Evolutionary conservation across 2,113 vertebrate genomes (phyloP), one percentile per base, ranked within the genome.

Genomic region (Paraplagusia blochii): DNA sequence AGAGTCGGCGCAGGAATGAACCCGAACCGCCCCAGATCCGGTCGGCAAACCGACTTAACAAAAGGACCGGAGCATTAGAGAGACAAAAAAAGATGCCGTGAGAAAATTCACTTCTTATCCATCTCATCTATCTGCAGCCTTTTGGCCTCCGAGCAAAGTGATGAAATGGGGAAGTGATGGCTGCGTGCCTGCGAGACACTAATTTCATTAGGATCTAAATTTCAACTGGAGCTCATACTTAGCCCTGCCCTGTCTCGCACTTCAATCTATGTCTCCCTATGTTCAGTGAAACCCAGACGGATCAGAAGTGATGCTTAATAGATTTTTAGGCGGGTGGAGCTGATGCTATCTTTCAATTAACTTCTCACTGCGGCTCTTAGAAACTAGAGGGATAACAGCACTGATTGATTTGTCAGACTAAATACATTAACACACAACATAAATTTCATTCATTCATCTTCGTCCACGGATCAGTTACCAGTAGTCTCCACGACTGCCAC

Each of bases 101-200:
- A 55, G 60, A 47, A 11, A 45, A 44, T 22, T 58, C 46, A 68
- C 63, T 67, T 73, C 62, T 38, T 9, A 38, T 29, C 22, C 6
- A 29, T 29, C 22, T 29, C 54, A 43, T 53, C 43, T 71, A 64
- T 74, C 57, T 69, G 62, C 47, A 59, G 66, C 74, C 67, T 75
- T 50, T n/a, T 43, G 62, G 36, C 60, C 43, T 53, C 60, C 49
- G 63, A 71, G 71, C 72, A 51, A 57, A 62, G 72, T 74, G 75
- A 82, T 84, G 74, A 79, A 80, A 79, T 65, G 47, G 53, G 66
- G 62, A 66, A 58, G 74, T 67, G 77, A 81, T 73, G 74, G 63
- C 69, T 67, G 74, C 15, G 17, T 51, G 71, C 66, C 68, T 64
- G 51, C 66, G 69, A 73, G 69, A 83, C 67, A 69, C 69, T 67